Evolutionary conservation across 2,797 vertebrate species (phyloP), one percentile per base, ranked within the genome.

Genomic region (Labeo calbasu): DNA sequence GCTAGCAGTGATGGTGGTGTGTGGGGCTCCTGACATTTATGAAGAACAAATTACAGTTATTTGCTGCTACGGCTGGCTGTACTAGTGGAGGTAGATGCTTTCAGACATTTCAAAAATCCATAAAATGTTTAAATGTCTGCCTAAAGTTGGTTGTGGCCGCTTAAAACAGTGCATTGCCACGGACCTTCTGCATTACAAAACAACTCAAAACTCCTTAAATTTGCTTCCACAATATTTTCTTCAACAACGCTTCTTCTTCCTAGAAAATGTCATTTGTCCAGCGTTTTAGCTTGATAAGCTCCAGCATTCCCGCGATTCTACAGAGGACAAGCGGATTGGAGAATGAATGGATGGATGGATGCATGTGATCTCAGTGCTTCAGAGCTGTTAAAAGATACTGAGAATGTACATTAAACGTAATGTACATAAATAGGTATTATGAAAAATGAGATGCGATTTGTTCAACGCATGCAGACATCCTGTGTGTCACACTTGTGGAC

Each of bases 41-140:
- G 66, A 75, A 78, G 85, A 79, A 71, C 63, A 82, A 88, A 88
- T 86, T 84, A 86, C 82, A 70, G 63, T 84, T 82, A 88, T 88
- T 88, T 88, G 63, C 82, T 79, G 28, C 43, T 75, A 40, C 79
- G 86, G 69, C 73, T 86, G 59, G 69, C 73, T 86, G 59, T 68
- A 50, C 59, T 59, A 48, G 55, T 59, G 28, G 46, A 73, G 63
- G 14, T n/a, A 28, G 72, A 86, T 23, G n/a, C 17, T 61, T 73
- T 46, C 69, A 82, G 84, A 82, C 25, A 59, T 77, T 83, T 69
- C 15, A 63, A 59, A 63, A 66, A 40, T 36, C 0, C 50, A 17
- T 51, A 1, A 77, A 48, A 48, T 48, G 17, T 63, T 48, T 63
- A 48, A 63, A 63, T 63, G 43, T 78, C 36, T 77, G 48, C 55